Conservation (phyloP, 2,113 vertebrate species). For the Plecturocebus donacophilus region DNA sequence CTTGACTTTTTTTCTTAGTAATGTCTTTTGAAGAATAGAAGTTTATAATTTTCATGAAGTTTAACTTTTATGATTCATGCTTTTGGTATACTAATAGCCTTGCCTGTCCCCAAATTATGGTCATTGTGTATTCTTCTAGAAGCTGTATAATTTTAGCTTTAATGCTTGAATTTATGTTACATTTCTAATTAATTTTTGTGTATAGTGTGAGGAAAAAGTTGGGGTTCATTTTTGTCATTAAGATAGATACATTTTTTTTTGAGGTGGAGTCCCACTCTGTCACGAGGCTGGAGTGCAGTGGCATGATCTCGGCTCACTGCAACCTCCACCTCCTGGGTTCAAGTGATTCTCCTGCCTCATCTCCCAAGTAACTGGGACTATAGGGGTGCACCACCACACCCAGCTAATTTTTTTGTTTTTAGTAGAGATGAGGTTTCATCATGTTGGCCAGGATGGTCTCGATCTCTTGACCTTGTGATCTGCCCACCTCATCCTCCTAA, state of each 20-base stretch:
- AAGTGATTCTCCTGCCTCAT: too few species aligned
- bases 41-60: not conserved
- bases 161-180: not conserved
- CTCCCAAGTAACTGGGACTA: too few species aligned
- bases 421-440: too few species aligned
- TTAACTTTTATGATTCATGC: not conserved
- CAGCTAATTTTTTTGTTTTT: too few species aligned
- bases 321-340: too few species aligned
- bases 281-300: too few species aligned
- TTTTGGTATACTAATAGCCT: not conserved
- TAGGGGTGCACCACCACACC: too few species aligned
- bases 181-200: conserved; percentile 18
- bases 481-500: too few species aligned
- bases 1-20: not conserved
- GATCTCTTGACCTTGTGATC: too few species aligned
- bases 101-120: not conserved
- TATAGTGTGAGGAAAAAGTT: not conserved
- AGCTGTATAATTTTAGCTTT: conserved; percentile 10
- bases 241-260: not conserved
- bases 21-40: not conserved
- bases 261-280: too few species aligned
- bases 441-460: too few species aligned
- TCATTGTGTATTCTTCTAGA: conserved; percentile 22
- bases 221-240: not conserved
- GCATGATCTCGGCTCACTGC: too few species aligned